Conservation (phyloP, 2,888 invertebrate genomes). For the Nemurella pictetii region DNA sequence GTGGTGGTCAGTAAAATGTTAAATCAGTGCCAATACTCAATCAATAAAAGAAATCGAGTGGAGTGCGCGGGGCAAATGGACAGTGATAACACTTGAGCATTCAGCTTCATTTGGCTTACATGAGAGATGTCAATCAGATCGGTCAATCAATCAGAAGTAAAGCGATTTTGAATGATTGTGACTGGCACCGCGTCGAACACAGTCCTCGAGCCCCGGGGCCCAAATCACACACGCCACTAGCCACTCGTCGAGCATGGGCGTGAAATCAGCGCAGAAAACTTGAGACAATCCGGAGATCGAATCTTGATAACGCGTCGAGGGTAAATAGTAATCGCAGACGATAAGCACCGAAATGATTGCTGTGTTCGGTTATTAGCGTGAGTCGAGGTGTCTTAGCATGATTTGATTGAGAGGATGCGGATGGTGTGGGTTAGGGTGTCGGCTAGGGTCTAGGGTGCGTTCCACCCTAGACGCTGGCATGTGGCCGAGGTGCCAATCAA, state of each 20-base stretch:
- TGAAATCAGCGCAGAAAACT: neutral
- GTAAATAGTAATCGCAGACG: neutral
- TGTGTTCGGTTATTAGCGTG: conserved; percentile 22
- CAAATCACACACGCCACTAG: neutral
- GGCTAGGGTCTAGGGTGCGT: neutral
- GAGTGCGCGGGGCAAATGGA: neutral
- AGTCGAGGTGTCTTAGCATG: conserved; percentile 15
- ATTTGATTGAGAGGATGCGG: conserved; percentile 11
- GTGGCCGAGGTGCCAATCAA: conserved; percentile 19
- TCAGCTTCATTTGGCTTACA: neutral
- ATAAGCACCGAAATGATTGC: conserved; percentile 22
- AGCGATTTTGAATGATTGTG: neutral
- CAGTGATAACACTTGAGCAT: neutral
- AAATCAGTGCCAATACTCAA: neutral
- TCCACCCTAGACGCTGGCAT: neutral
- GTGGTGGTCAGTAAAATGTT: too few relatives aligned
- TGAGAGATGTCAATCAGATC: neutral
- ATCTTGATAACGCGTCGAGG: neutral
- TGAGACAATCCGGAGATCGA: neutral
- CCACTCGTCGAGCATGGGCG: neutral
- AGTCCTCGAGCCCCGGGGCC: too few relatives aligned
- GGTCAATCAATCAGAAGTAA: neutral
- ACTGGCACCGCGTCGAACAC: neutral
- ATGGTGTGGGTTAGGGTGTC: neutral
- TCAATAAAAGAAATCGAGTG: neutral